Evolutionary conservation across 2,888 invertebrate genomes (phyloP).

Genomic region (Peribatodes rhomboidaria): DNA sequence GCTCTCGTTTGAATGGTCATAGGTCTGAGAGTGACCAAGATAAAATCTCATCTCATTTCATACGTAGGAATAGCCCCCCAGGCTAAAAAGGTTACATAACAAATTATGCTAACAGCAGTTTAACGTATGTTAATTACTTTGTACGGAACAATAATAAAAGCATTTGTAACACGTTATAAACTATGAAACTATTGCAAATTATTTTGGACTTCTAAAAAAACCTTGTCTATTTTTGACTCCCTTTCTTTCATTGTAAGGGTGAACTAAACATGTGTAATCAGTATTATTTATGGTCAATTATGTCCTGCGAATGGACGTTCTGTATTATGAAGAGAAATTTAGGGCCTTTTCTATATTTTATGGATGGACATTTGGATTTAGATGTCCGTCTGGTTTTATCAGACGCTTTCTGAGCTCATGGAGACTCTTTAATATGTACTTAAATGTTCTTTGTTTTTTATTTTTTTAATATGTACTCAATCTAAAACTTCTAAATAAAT

Average conservation of each 20-base stretch:
- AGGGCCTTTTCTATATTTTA: slow-evolving; percentile 63
- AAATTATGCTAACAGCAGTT: background rate
- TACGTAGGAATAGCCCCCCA: too few relatives aligned
- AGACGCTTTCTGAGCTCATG: slow-evolving; percentile 35
- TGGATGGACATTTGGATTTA: slow-evolving; percentile 66
- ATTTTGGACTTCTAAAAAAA: slow-evolving; percentile 32
- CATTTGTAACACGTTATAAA: slow-evolving; percentile 45
- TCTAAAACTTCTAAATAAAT: too few relatives aligned
- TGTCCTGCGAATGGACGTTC: slow-evolving; percentile 71
- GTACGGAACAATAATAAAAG: slow-evolving; percentile 12
- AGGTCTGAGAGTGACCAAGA: too few relatives aligned
- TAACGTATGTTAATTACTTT: slow-evolving; percentile 1
- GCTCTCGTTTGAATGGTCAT: too few relatives aligned
- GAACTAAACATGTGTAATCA: slow-evolving; percentile 79
- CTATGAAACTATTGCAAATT: slow-evolving; percentile 50
- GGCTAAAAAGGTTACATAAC: too few relatives aligned
- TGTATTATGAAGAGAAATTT: slow-evolving; percentile 70
- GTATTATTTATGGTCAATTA: slow-evolving; percentile 85
- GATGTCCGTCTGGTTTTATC: slow-evolving; percentile 57
- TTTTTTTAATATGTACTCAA: too few relatives aligned
- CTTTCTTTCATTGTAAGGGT: slow-evolving; percentile 59
- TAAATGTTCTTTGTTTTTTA: background rate
- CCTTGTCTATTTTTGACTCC: slow-evolving; percentile 53
- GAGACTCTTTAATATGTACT: slow-evolving; percentile 41
- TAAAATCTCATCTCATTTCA: too few relatives aligned